Evolutionary conservation across 2,888 invertebrate species (phyloP).

Genomic region (Melanostoma scalare): DNA sequence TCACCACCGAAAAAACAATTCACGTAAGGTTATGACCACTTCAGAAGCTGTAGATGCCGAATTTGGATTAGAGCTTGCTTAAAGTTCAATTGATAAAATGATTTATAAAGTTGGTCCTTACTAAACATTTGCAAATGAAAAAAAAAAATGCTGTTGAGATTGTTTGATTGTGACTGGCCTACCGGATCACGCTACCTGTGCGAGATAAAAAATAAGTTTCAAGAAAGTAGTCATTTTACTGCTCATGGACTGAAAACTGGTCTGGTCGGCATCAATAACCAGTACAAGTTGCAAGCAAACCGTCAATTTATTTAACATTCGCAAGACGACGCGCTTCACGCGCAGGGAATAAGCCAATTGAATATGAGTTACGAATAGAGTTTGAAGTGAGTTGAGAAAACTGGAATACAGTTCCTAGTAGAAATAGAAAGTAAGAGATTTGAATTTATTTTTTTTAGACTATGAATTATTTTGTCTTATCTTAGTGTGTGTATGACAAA

Average conservation of each 20-base stretch:
- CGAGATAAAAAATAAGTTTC: conserved; percentile 34
- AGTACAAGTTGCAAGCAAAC: conserved; percentile 63
- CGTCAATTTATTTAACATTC: conserved; percentile 64
- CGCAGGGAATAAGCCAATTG: conserved; percentile 7
- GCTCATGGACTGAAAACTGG: conserved; percentile 56
- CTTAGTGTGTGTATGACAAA: background rate
- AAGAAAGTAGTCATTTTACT: conserved; percentile 55
- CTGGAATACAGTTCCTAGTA: conserved; percentile 13
- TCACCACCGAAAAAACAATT: background rate
- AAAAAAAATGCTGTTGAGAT: conserved; percentile 47
- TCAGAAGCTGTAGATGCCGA: background rate
- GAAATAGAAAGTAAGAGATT: conserved; percentile 68
- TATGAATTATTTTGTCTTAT: conserved; percentile 21
- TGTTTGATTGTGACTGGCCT: background rate
- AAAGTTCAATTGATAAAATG: conserved; percentile 31
- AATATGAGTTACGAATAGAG: background rate
- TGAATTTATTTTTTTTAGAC: conserved; percentile 44
- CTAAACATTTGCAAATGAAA: conserved; percentile 3
- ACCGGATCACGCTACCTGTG: conserved; percentile 25
- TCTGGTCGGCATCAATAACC: conserved; percentile 62
- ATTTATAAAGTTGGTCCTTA: conserved; percentile 8
- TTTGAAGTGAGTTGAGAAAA: conserved; percentile 23
- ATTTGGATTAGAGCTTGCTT: conserved; percentile 7
- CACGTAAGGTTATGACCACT: background rate
- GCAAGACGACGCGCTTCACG: conserved; percentile 58